These are phyloP conservation scores for Lacanobia wlatinum DNA, from an alignment of 2,888 invertebrate species.

Conservation along the genomic window DNA sequence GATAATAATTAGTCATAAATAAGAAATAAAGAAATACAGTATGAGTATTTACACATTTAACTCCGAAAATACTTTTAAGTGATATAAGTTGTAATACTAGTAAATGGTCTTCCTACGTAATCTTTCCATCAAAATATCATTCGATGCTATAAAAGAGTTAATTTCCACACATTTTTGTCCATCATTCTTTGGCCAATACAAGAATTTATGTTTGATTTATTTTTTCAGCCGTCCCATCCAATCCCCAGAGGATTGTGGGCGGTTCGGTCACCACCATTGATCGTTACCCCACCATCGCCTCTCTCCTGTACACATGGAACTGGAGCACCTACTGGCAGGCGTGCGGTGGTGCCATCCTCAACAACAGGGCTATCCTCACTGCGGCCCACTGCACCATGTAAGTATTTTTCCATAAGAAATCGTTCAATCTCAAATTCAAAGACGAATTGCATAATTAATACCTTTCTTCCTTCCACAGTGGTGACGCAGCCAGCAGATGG, in stretches of 20 bases:
- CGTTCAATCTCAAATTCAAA: neutral
- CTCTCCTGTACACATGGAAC: constrained; percentile 61
- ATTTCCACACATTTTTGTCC: too few relatives aligned
- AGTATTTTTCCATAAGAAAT: constrained; percentile 2
- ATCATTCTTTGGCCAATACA: too few relatives aligned
- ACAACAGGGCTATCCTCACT: constrained; percentile 63
- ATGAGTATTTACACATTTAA: too few relatives aligned
- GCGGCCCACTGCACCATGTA: constrained; percentile 64
- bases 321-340: constrained; percentile 49
- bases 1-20: too few relatives aligned
- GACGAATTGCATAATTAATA: neutral
- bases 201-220: too few relatives aligned
- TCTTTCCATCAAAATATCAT: too few relatives aligned
- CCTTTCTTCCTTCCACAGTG: constrained; percentile 59
- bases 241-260: constrained; percentile 71
- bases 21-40: too few relatives aligned
- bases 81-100: too few relatives aligned
- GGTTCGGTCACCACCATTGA: constrained; percentile 69
- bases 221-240: constrained; percentile 57
- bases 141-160: too few relatives aligned
- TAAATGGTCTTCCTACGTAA: too few relatives aligned
- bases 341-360: constrained; percentile 69
- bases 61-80: too few relatives aligned
- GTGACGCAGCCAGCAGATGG: constrained; percentile 67
- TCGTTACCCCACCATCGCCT: constrained; percentile 57